These are phyloP conservation scores for Lysandra bellargus DNA, from an alignment of 2,888 invertebrate genomes.

Conservation along the genomic window DNA sequence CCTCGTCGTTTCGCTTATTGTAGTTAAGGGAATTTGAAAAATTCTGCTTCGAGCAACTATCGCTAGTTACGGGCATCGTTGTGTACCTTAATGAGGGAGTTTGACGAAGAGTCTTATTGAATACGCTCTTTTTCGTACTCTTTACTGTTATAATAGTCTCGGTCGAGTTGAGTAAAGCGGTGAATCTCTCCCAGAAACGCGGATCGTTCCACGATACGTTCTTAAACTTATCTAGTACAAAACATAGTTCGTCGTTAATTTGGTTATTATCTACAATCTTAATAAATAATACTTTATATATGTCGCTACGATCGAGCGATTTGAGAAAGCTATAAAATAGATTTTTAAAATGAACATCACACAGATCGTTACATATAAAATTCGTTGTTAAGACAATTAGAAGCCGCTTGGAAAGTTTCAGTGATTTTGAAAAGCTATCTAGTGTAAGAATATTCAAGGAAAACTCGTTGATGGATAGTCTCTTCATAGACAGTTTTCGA, in stretches of 20 bases:
- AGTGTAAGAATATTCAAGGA: conserved; percentile 82
- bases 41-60: conserved; percentile 79
- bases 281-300: conserved; percentile 73
- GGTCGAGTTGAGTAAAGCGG: conserved; percentile 87
- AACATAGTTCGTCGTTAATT: conserved; percentile 72
- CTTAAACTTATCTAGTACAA: conserved; percentile 79
- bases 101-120: conserved; percentile 75
- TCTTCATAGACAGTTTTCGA: conserved; percentile 86
- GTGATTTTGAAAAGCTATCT: conserved; percentile 73
- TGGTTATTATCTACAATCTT: conserved; percentile 73
- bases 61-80: conserved; percentile 79
- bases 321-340: conserved; percentile 76
- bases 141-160: conserved; percentile 77
- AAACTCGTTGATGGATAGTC: conserved; percentile 84
- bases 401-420: conserved; percentile 75
- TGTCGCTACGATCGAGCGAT: conserved; percentile 70
- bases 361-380: conserved; percentile 72
- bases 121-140: conserved; percentile 70
- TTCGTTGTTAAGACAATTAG: conserved; percentile 82
- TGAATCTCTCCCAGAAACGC: conserved; percentile 92
- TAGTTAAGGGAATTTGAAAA: conserved; percentile 75
- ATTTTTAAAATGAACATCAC: conserved; percentile 75
- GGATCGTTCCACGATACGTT: conserved; percentile 88
- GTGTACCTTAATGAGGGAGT: conserved; percentile 77
- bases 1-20: conserved; percentile 72